These are phyloP conservation scores for Paramuricea clavata DNA, from an alignment of 92 coral and sea anemone species.

Conservation along the genomic window DNA sequence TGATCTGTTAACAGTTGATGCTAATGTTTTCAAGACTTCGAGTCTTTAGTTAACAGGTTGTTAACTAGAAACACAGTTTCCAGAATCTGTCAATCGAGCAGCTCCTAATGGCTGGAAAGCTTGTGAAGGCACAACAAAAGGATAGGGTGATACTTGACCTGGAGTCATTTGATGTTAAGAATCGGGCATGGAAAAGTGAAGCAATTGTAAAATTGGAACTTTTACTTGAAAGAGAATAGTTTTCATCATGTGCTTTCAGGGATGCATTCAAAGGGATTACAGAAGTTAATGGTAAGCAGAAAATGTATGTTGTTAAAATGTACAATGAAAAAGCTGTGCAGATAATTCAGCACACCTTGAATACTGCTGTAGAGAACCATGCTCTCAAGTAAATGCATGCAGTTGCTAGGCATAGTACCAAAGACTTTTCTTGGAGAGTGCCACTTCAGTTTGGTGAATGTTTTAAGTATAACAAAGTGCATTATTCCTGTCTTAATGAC, in stretches of 20 bases:
- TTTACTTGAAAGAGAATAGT: conserved; percentile 51
- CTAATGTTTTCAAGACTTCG: no score
- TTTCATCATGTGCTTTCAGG: conserved; percentile 64
- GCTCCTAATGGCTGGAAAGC: conserved; percentile 45
- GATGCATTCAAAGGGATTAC: no score
- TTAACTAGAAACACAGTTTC: no score
- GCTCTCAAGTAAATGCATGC: conserved; percentile 62
- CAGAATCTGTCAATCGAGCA: no score
- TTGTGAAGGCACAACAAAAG: conserved; percentile 61
- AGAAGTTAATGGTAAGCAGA: no score
- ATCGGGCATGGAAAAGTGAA: conserved; percentile 43
- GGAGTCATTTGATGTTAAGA: conserved; percentile 57
- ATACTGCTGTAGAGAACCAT: conserved; percentile 54
- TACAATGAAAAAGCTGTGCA: no score
- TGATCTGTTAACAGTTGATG: no score
- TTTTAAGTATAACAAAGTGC: conserved; percentile 49
- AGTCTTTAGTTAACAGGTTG: no score
- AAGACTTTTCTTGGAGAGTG: conserved; percentile 40
- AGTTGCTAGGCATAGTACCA: conserved; percentile 59
- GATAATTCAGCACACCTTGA: no score
- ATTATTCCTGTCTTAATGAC: no score
- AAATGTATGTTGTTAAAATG: no score
- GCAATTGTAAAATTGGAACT: no score
- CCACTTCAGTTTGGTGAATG: conserved; percentile 33
- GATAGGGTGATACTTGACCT: conserved; percentile 57